Conservation (phyloP, 2,797 vertebrate species). For the Merluccius polli region DNA sequence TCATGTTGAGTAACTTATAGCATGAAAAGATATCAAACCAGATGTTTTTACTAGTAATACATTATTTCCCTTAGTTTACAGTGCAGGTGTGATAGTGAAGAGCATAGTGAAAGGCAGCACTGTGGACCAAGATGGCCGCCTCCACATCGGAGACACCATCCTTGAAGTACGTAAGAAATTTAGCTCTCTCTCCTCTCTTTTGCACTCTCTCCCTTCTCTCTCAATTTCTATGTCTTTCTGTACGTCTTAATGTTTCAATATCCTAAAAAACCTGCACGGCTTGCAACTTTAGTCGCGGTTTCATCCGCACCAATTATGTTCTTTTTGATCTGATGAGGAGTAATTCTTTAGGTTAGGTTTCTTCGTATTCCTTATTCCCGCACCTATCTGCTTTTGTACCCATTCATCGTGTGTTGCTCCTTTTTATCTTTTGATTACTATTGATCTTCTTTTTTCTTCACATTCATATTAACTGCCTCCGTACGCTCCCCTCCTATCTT, state of each 20-base stretch:
- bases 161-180: slow-evolving; percentile 79
- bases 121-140: slow-evolving; percentile 85
- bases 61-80: slow-evolving; percentile 64
- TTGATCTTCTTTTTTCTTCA: neutral
- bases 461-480: neutral
- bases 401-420: slow-evolving; percentile 7
- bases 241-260: slow-evolving; percentile 30
- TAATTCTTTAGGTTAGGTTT: slow-evolving; percentile 23
- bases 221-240: neutral
- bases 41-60: neutral
- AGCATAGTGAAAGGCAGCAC: slow-evolving; percentile 88
- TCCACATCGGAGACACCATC: slow-evolving; percentile 88
- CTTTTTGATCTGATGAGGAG: slow-evolving; percentile 44
- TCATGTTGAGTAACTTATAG: neutral
- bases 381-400: slow-evolving; percentile 21
- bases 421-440: slow-evolving; percentile 10
- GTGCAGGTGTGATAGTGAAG: slow-evolving; percentile 88
- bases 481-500: neutral
- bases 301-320: slow-evolving; percentile 27
- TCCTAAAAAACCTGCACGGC: slow-evolving; percentile 34
- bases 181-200: slow-evolving; percentile 4
- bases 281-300: slow-evolving; percentile 32
- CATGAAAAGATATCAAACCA: neutral
- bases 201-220: neutral
- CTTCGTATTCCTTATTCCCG: slow-evolving; percentile 12